A percentile compares a stretch with the other conserved stretches of the same genome.
These are phyloP conservation scores for Eolophus roseicapilla DNA, from an alignment of 2,113 vertebrate species.

Conservation along the genomic window DNA sequence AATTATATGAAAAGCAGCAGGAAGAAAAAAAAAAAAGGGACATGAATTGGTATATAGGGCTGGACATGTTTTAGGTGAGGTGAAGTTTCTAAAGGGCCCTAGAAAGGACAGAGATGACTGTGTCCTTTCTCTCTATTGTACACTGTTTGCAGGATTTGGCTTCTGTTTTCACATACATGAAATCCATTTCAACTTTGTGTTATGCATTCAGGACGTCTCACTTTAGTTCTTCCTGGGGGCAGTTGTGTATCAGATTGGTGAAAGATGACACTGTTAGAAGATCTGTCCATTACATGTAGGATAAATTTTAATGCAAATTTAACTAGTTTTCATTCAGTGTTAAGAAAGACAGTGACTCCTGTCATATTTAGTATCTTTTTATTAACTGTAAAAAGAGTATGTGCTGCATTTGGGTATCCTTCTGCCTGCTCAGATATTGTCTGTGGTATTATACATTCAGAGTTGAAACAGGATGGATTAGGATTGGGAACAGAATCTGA, in stretches of 20 bases:
- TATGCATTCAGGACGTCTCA: neutral
- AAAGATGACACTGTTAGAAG: rapidly evolving
- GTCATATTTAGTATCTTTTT: neutral
- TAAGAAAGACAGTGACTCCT: rapidly evolving
- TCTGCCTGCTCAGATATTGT: neutral
- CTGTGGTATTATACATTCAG: neutral
- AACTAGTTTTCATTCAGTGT: neutral
- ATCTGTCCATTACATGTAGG: neutral
- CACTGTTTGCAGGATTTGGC: neutral
- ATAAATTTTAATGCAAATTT: neutral
- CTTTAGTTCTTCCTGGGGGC: neutral
- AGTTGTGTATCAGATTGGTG: rapidly evolving
- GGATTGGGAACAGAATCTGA: neutral
- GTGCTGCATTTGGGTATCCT: neutral
- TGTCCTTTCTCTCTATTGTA: neutral
- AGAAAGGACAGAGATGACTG: neutral
- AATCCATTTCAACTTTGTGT: neutral
- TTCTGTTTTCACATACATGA: neutral
- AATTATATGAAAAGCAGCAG: neutral
- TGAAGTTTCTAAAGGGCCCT: neutral
- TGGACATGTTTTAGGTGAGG: neutral
- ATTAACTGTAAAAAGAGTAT: neutral
- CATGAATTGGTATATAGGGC: neutral
- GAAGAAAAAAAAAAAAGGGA: neutral
- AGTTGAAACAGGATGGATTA: neutral